Percentiles rank a stretch among this genome's conserved stretches.
phyloP scores from a whole-genome alignment of 1,140 invertebrate species.

The Whitmania pigra region DNA sequence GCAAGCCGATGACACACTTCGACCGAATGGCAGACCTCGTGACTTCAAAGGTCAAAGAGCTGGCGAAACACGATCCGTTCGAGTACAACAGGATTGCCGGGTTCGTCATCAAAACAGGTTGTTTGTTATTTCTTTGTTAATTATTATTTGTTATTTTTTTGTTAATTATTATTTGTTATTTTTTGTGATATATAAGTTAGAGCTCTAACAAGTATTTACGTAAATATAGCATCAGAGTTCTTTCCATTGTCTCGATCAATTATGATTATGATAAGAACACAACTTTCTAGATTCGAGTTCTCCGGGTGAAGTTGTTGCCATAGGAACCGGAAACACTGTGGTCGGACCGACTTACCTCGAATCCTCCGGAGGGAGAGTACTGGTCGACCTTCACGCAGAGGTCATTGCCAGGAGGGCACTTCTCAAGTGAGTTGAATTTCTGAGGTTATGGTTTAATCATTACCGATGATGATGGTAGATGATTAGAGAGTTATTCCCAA shows the following conservation, averaged over 20 bases:
- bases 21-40: slow-evolving; percentile 25
- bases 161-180: neutral
- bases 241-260: neutral
- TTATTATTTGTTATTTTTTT: neutral
- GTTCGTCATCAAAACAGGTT: slow-evolving; percentile 31
- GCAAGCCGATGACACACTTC: slow-evolving; percentile 14
- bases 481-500: too few relatives aligned
- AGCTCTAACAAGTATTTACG: too few relatives aligned
- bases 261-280: neutral
- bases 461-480: too few relatives aligned
- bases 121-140: neutral
- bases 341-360: slow-evolving; percentile 25
- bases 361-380: slow-evolving; percentile 26
- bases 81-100: slow-evolving; percentile 28
- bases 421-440: slow-evolving; percentile 27
- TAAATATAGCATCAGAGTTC: too few relatives aligned
- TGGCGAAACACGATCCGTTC: slow-evolving; percentile 11
- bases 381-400: slow-evolving; percentile 32
- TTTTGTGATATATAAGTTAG: neutral
- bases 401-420: slow-evolving; percentile 31
- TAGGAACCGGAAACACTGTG: slow-evolving; percentile 31
- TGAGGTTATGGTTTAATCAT: neutral
- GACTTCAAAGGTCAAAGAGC: slow-evolving; percentile 18
- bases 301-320: slow-evolving; percentile 29
- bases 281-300: slow-evolving; percentile 12